Base-by-base conservation (phyloP, 1,140 invertebrate species). In the Nebria ingens region DNA sequence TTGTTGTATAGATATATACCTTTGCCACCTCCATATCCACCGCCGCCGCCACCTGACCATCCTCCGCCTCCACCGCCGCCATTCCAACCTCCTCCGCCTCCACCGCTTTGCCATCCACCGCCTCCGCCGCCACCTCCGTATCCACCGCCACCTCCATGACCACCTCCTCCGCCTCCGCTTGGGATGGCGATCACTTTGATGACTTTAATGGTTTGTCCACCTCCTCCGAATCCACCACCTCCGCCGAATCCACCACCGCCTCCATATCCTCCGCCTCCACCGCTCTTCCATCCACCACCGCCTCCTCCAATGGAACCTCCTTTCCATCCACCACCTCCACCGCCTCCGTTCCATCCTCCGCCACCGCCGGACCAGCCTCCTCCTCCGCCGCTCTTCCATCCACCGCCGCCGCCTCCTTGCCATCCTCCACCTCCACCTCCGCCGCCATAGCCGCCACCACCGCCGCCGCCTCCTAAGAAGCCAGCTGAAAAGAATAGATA, bases 231-330 rank as follows among this genome's bases (percentile, higher is more conserved):
- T 45, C 40, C 40, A 17, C 40, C 25, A 17, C 40, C 40, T 4
- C 40, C 40, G 9, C 40, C 40, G 17, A 12, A 45, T 45, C 40
- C 40, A 17, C 40, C 3, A 68, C 71, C 59, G 67, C 65, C 3
- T 68, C 71, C 59, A 67, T 65, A 58, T 68, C 69, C 59, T 67
- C 69, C 63, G 60, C 65, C 53, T 64, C 66, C 55, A 63, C 64
- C 42, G 60, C 59, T 59, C 71, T 20, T 63, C 66, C 38, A 63
- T 62, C 12, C 62, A 60, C 57, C 3, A 68, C 71, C 59, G 67
- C 65, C 58, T 68, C 69, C 59, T 67, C 69, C 63, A 61, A 65
- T 52, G 64, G 66, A 56, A 63, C 64, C 42, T 61, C 59, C 59
- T 72, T 20, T 63, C 66, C 38, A 63, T 62, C 12, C 62, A 60